Percentiles rank a stretch among this genome's conserved stretches.
phyloP scores from a whole-genome alignment of 2,797 vertebrate species.

The Sebastes steindachneri region DNA sequence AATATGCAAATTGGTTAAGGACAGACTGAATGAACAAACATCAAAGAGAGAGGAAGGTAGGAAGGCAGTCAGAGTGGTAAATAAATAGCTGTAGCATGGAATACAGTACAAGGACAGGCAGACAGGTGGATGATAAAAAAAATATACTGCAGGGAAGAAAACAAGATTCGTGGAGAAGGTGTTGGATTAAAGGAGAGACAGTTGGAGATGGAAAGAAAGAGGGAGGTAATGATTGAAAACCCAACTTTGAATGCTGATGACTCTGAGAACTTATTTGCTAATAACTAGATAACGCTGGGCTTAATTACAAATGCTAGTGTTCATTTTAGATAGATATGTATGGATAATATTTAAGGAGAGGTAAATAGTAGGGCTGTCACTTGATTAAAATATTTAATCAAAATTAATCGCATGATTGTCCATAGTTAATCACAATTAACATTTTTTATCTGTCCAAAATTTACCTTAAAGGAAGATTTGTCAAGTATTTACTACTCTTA shows the following conservation, averaged over 20 bases:
- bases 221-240: conserved; percentile 12
- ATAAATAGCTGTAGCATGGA: conserved; percentile 3
- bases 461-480: no score
- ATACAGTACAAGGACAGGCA: conserved; percentile 19
- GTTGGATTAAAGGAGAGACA: conserved; percentile 17
- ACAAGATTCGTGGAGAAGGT: conserved; percentile 28
- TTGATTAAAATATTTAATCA: no score
- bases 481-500: no score
- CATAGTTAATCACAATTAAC: no score
- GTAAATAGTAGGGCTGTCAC: neutral
- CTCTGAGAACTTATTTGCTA: neutral
- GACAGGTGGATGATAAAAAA: conserved; percentile 9
- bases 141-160: conserved; percentile 3
- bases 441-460: no score
- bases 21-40: conserved; percentile 5
- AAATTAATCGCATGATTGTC: no score
- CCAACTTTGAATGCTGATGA: conserved; percentile 22
- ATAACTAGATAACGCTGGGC: neutral
- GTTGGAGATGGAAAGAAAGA: neutral
- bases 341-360: neutral
- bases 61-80: neutral
- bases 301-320: neutral
- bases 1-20: conserved; percentile 7
- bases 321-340: conserved; percentile 6
- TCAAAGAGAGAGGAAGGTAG: neutral